Evolutionary conservation across 2,888 invertebrate species (phyloP), one percentile per base, ranked within the genome.

Genomic region (Ectemnius cavifrons): DNA sequence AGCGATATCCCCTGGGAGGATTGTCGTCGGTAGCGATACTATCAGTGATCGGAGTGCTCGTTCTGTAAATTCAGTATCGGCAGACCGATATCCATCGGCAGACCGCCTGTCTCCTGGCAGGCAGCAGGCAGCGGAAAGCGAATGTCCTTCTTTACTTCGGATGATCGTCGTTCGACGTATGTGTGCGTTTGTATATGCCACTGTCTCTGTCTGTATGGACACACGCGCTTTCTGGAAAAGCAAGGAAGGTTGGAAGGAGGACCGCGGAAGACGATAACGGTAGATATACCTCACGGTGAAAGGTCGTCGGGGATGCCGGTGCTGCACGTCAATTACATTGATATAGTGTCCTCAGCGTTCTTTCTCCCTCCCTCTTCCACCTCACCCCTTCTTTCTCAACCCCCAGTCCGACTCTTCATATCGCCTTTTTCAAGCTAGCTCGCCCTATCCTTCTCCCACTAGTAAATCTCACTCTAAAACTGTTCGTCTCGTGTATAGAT

Each of bases 311-410:
- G 68, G 76, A 81, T 64, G 75, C 58, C 67, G 63, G 71, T 73
- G 83, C 71, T 85, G 84, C 79, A 85, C 80, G 84, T 84, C 85
- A 85, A 84, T 85, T 85, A 85, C 83, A 85, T 85, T 85, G 85
- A 85, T 84, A 85, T 84, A 83, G 78, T 84, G 82, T 82, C 78
- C 73, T 60, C 75, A 64, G 28, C 49, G 68, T 47, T 45, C 71
- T 67, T 71, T 68, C 49, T 66, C 72, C 61, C 71, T 64, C 63
- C 57, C 57, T 14, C 56, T 59, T 64, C 65, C 71, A 58, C 49
- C 67, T 65, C 61, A 68, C 23, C 73, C 72, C 70, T 59, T 52
- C 59, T 37, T 49, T 58, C 56, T 70, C 63, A 45, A 52, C n/a
- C 18, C 47, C 16, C n/a, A 8, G 37, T 18, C 73, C 62, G 66